These are phyloP conservation scores for Chlorospingus semifuscus DNA, from an alignment of 2,797 vertebrate species.

Conservation along the genomic window DNA sequence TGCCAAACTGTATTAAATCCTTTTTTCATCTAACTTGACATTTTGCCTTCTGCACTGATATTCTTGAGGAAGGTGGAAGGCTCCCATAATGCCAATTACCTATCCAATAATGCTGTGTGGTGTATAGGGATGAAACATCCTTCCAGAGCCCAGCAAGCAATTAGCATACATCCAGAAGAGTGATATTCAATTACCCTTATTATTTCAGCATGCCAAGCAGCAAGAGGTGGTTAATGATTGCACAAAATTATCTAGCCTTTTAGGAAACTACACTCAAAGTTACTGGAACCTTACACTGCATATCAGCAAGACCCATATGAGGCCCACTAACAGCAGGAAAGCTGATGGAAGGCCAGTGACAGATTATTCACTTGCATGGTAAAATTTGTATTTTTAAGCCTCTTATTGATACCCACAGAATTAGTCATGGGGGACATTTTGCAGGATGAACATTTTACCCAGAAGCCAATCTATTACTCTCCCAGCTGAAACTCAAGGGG, in stretches of 20 bases:
- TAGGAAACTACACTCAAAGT: not conserved
- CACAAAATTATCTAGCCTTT: not conserved
- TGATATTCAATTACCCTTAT: conserved; percentile 44
- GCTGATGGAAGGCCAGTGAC: not conserved
- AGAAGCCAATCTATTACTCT: not conserved
- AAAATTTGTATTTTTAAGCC: not conserved
- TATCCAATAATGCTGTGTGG: not conserved
- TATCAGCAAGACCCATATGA: not conserved
- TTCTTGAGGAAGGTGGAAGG: conserved; percentile 28
- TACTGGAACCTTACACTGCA: not conserved
- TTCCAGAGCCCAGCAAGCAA: conserved; percentile 29
- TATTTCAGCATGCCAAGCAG: conserved; percentile 16
- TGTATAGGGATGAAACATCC: not conserved
- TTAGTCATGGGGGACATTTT: not conserved
- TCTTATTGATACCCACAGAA: not conserved
- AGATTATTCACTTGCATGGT: not conserved
- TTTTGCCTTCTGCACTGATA: not conserved
- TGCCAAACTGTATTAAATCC: not conserved
- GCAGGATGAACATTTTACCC: not conserved
- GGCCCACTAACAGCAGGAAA: not conserved
- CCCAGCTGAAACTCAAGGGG: not conserved
- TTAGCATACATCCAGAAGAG: not conserved
- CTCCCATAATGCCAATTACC: conserved; percentile 21
- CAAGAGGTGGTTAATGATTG: conserved; percentile 20
- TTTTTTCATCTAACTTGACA: conserved; percentile 19